Evolutionary conservation across 2,888 invertebrate species (phyloP).

Genomic region (Drosophila subsilvestris): DNA sequence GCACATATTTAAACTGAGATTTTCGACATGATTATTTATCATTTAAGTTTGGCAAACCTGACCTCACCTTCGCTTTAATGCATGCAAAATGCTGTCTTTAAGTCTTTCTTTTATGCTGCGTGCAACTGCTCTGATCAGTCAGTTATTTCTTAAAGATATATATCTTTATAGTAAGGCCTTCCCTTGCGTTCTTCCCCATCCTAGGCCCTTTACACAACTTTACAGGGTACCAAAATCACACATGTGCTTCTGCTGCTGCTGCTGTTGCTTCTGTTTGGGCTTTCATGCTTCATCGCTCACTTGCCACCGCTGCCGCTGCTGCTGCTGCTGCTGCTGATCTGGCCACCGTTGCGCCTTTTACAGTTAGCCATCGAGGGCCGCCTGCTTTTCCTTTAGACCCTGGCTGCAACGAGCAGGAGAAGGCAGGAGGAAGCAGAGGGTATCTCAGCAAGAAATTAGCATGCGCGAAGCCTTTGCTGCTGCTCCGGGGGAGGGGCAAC

Average conservation of each 20-base stretch:
- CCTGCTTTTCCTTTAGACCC: constrained; percentile 3
- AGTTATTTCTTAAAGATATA: no score
- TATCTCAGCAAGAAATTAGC: constrained; percentile 67
- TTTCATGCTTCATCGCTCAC: constrained; percentile 77
- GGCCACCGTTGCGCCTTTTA: constrained; percentile 50
- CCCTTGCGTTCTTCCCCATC: accelerated
- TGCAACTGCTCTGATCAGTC: no score
- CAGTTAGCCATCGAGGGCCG: constrained; percentile 66
- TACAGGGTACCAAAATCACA: constrained; percentile 49
- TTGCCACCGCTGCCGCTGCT: constrained; percentile 29
- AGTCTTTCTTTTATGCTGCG: no score
- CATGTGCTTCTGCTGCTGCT: constrained; percentile 39
- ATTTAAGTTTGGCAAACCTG: not conserved
- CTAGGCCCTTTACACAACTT: not conserved
- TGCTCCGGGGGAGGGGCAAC: constrained; percentile 16
- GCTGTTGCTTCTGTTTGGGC: constrained; percentile 28
- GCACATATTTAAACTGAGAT: no score
- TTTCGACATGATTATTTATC: not conserved
- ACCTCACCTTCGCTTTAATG: not conserved
- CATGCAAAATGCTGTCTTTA: not conserved
- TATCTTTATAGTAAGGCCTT: not conserved
- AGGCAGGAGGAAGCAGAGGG: constrained; percentile 24
- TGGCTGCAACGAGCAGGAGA: not conserved
- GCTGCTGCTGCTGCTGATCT: constrained; percentile 11
- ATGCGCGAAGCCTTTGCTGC: constrained; percentile 58